phyloP scores from a whole-genome alignment of 2,113 vertebrate species.

The Gymnocephalus cernua region DNA sequence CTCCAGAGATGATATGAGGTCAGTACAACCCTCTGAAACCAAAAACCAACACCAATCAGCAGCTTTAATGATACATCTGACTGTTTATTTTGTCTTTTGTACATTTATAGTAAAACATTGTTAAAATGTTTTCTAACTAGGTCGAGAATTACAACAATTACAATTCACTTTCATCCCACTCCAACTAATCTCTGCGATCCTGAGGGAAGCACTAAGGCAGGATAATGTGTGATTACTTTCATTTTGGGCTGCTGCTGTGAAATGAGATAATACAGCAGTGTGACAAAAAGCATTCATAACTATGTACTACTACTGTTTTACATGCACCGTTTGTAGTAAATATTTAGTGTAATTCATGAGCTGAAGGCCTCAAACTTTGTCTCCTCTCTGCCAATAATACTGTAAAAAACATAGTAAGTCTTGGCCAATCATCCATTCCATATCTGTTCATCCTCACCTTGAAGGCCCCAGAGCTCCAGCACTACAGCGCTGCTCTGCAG shows the following conservation, averaged over 20 bases:
- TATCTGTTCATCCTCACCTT: conserved; percentile 80
- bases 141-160: background rate
- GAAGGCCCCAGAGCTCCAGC: conserved; percentile 92
- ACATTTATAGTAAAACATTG: background rate
- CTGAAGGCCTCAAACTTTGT: background rate
- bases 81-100: background rate
- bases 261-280: background rate
- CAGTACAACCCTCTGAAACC: conserved; percentile 86
- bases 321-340: background rate
- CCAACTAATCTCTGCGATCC: background rate
- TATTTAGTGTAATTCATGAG: background rate
- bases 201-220: background rate
- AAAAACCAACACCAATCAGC: background rate
- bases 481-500: conserved; percentile 91
- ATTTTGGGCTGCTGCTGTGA: conserved; percentile 1
- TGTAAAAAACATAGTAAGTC: background rate
- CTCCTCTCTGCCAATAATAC: background rate
- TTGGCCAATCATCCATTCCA: background rate
- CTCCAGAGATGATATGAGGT: conserved; percentile 71
- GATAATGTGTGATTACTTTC: background rate
- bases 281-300: background rate
- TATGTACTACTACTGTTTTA: background rate
- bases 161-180: background rate
- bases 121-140: background rate
- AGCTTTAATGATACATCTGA: background rate